These are phyloP conservation scores for Progne subis DNA, from an alignment of 2,113 vertebrate genomes.

Conservation along the genomic window DNA sequence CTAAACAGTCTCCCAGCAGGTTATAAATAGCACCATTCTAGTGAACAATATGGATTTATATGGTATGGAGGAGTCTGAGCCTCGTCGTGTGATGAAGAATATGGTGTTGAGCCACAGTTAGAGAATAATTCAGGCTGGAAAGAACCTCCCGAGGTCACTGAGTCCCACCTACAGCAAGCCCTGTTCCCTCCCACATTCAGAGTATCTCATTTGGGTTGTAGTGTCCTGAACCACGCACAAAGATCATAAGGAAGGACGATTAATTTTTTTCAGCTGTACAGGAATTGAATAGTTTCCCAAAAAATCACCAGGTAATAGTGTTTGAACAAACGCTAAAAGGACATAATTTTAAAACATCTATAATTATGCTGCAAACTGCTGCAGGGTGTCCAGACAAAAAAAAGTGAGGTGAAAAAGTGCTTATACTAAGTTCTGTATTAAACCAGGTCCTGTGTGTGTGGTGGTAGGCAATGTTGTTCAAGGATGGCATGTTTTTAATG, in stretches of 20 bases:
- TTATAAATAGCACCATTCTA: slow-evolving; percentile 50
- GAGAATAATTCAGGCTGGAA: neutral
- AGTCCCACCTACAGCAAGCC: neutral
- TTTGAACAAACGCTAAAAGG: neutral
- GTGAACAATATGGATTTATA: slow-evolving; percentile 45
- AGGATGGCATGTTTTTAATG: neutral
- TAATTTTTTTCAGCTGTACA: neutral
- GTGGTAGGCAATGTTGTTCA: neutral
- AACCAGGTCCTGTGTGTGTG: neutral
- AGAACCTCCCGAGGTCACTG: fast-evolving
- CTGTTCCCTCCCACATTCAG: neutral
- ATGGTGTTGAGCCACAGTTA: neutral
- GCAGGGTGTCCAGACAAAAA: neutral
- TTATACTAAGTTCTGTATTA: neutral
- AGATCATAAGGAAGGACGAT: neutral
- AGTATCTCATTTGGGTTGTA: neutral
- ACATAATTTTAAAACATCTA: neutral
- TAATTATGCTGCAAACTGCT: neutral
- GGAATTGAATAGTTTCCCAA: neutral
- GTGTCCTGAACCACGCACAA: neutral
- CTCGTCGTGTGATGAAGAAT: fast-evolving
- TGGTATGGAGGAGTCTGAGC: slow-evolving; percentile 9
- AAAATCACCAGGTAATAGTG: neutral
- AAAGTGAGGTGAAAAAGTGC: neutral
- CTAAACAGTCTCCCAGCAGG: slow-evolving; percentile 17